phyloP scores from a whole-genome alignment of 2,888 invertebrate species.

The Aphidoletes aphidimyza region DNA sequence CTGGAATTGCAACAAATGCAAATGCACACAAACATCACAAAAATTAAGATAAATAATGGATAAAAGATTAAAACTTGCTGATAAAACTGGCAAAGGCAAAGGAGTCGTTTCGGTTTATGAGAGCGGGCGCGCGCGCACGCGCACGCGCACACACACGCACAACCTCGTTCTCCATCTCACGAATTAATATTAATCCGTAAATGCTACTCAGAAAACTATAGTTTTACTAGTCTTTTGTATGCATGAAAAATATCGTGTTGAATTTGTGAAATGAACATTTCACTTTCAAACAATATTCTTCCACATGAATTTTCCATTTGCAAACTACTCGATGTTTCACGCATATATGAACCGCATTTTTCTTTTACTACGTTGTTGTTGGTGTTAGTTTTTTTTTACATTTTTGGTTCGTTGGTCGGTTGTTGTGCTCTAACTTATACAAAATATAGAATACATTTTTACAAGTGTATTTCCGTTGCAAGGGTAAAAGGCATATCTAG shows the following conservation, averaged over 20 bases:
- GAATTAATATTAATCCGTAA: background rate
- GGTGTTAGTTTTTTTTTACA: too few species aligned
- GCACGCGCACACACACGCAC: background rate
- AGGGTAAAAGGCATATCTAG: too few species aligned
- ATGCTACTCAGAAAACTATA: background rate
- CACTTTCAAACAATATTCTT: background rate
- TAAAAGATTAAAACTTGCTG: background rate
- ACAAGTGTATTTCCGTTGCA: too few species aligned
- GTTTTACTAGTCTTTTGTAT: background rate
- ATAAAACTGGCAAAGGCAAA: background rate
- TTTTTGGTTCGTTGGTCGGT: too few species aligned
- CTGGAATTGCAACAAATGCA: background rate
- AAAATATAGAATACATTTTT: background rate
- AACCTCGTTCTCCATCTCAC: background rate
- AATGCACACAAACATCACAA: background rate
- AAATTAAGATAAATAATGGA: conserved; percentile 6
- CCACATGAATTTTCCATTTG: background rate
- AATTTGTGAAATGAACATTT: background rate
- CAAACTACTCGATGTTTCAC: too few species aligned
- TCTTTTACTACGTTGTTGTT: too few species aligned
- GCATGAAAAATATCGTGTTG: background rate
- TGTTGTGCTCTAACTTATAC: background rate
- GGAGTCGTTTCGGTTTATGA: background rate
- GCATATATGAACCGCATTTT: too few species aligned
- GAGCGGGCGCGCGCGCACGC: background rate